Conservation (phyloP, 1,140 invertebrate genomes). For the Rhynchophorus ferrugineus region DNA sequence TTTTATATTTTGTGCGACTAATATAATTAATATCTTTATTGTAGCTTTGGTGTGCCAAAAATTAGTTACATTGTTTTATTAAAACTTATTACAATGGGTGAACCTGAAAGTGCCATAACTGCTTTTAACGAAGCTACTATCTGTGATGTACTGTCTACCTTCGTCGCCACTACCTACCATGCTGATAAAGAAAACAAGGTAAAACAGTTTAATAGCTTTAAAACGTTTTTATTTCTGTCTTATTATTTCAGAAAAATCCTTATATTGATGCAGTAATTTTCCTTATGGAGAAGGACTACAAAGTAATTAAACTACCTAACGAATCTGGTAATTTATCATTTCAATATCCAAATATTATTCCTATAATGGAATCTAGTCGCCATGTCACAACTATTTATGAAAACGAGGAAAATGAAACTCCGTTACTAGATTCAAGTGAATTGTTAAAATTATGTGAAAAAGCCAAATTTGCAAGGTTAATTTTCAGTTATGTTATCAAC, state of each 20-base stretch:
- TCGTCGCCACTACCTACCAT: not conserved
- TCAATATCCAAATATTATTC: slow-evolving; percentile 66
- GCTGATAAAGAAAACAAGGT: not conserved
- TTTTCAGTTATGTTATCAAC: no score
- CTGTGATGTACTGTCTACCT: not conserved
- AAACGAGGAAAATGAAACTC: slow-evolving; percentile 55
- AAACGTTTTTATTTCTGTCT: not conserved
- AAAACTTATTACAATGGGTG: no score
- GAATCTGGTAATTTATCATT: slow-evolving; percentile 61
- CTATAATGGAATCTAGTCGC: slow-evolving; percentile 51
- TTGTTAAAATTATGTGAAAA: slow-evolving; percentile 55
- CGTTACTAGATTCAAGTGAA: slow-evolving; percentile 50
- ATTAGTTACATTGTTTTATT: no score
- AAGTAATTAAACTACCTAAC: slow-evolving; percentile 56
- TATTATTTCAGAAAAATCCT: not conserved
- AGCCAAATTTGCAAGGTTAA: slow-evolving; percentile 51
- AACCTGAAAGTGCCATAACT: no score
- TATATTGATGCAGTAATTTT: slow-evolving; percentile 56
- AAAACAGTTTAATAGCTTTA: not conserved
- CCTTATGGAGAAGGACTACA: slow-evolving; percentile 58
- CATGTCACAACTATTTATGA: slow-evolving; percentile 46
- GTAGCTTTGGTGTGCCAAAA: no score
- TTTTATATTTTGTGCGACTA: no score
- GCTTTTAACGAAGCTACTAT: no score
- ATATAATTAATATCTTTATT: no score